Evolutionary conservation across 37 sponge, comb jelly and placozoan genomes (phyloP), one percentile per base, ranked within the genome.

Genomic region (Dysidea cf. avara): DNA sequence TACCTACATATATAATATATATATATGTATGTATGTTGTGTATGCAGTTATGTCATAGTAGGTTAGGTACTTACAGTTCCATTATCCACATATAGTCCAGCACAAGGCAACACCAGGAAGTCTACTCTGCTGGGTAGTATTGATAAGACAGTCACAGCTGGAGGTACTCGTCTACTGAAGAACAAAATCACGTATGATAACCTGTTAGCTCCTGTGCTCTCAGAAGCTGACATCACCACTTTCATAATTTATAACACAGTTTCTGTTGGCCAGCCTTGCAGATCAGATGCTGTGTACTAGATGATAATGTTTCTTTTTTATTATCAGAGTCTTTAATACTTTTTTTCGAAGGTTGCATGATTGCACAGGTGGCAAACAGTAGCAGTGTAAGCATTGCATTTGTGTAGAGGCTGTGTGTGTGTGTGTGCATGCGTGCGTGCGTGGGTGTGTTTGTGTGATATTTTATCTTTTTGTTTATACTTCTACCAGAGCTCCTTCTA

Each of bases 91-190:
- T 54, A 43, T 57, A 83, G 85, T 12, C 90, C 90, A 2, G 61
- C 55, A 47, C 52, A 74, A 46, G 67, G 54, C 36, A 86, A 91
- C 79, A 31, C 87, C 22, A 72, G 52, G 43, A 78, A 72, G 72
- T 43, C 83, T 36, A 93, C 90, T 30, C 62, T 93, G 28, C 50
- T 93, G 31, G 86, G 83, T 0, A 77, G 74, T n/a, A 76, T 93
- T 1, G 83, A 89, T 78, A 43, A 57, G 39, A 93, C 94, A 7
- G 74, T 81, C 18, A 93, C 91, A 28, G 86, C 94, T 24, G 73
- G 64, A 0, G 94, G 94, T 0, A 62, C 37, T 3, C 59, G 94
- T 32, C 75, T 89, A 17, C 71, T 93, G 18, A 66, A 69, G 24
- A 50, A 57, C 16, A 68, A 76, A 56, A 80, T 92, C 11, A 33